Evolutionary conservation across 2,797 vertebrate genomes (phyloP).

Genomic region (Oryzias dopingdopingensis): DNA sequence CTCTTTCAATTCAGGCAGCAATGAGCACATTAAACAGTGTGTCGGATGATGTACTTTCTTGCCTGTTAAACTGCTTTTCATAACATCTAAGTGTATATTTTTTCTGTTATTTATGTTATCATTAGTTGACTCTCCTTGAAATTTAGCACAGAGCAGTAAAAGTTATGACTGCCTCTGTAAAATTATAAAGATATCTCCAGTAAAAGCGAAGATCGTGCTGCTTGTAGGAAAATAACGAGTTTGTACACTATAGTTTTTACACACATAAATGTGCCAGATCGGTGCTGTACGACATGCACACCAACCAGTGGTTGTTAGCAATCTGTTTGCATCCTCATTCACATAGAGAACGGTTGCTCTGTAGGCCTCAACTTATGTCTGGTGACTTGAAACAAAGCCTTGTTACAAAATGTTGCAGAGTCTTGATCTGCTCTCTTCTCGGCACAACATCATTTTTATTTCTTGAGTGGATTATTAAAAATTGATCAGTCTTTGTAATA

Average conservation of each 20-base stretch:
- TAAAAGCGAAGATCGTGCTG: conserved; percentile 31
- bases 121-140: conserved; percentile 43
- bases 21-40: conserved; percentile 14
- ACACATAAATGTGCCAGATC: conserved; percentile 20
- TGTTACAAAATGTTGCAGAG: conserved; percentile 78
- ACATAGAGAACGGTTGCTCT: conserved; percentile 64
- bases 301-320: conserved; percentile 53
- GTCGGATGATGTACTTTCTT: conserved; percentile 25
- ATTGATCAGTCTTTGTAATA: conserved; percentile 89
- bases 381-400: conserved; percentile 65
- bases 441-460: conserved; percentile 70
- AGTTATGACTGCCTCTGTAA: conserved; percentile 57
- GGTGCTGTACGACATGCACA: conserved; percentile 40
- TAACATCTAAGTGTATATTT: conserved; percentile 47
- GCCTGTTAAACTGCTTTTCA: conserved; percentile 48
- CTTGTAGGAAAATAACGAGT: conserved; percentile 10
- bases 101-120: conserved; percentile 58
- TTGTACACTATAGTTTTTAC: conserved; percentile 13
- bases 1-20: conserved; percentile 17
- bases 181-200: conserved; percentile 52
- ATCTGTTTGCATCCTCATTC: conserved; percentile 62
- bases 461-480: conserved; percentile 86
- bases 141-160: conserved; percentile 61
- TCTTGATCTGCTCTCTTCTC: conserved; percentile 77
- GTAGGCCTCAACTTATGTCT: conserved; percentile 73